Conservation (phyloP, 2,797 vertebrate genomes). For the Atherinosoma microstoma region DNA sequence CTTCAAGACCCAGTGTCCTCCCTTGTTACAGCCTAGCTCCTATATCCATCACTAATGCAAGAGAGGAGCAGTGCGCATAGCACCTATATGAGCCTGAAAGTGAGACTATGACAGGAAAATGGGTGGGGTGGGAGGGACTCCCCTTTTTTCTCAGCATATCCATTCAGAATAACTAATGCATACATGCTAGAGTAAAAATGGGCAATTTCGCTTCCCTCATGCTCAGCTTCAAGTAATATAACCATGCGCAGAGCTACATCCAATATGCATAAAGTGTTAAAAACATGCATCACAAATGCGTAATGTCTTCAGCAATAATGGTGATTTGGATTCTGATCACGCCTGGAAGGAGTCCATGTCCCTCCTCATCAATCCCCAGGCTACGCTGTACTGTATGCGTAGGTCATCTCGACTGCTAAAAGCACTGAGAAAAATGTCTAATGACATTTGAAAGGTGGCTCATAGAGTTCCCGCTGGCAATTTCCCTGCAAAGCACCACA, state of each 20-base stretch:
- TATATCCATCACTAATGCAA: conserved; percentile 56
- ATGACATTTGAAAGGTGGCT: conserved; percentile 76
- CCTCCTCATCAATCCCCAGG: conserved; percentile 47
- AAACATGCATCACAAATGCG: conserved; percentile 38
- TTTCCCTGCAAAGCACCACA: conserved; percentile 23
- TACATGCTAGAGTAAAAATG: conserved; percentile 38
- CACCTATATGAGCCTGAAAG: conserved; percentile 66
- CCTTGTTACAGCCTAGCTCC: conserved; percentile 60
- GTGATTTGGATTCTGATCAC: conserved; percentile 66
- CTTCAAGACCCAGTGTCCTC: conserved; percentile 74
- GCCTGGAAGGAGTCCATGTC: conserved; percentile 8
- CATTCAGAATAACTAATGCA: conserved; percentile 46
- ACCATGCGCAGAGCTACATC: conserved; percentile 5
- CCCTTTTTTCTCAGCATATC: conserved; percentile 24
- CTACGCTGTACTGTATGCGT: conserved; percentile 50
- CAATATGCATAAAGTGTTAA: conserved; percentile 37
- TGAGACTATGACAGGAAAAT: conserved; percentile 36
- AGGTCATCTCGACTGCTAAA: conserved; percentile 61
- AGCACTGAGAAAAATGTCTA: conserved; percentile 53
- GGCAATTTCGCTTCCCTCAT: conserved; percentile 23
- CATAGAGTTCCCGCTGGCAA: conserved; percentile 42
- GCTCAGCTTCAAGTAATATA: conserved; percentile 26
- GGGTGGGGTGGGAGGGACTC: conserved; percentile 12
- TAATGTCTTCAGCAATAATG: conserved; percentile 48
- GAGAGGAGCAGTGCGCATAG: conserved; percentile 47